Base-by-base conservation (phyloP, 2,888 invertebrate genomes). In the Drosophila emarginata region DNA sequence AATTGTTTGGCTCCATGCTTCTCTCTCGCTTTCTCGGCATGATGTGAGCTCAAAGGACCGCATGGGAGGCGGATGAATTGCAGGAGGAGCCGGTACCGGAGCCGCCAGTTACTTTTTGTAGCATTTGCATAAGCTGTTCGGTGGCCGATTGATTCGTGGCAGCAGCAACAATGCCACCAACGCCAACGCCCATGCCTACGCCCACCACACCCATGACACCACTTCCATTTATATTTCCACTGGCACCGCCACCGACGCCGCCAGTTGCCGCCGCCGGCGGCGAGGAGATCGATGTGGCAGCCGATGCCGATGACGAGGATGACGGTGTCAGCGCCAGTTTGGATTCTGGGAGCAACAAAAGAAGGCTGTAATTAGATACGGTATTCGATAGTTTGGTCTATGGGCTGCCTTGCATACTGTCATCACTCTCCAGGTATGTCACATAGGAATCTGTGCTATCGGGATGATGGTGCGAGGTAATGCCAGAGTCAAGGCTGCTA, bases 391-490 rank as follows among this genome's bases (percentile, higher is more conserved):
- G 45, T 83, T 87, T 66, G 81, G 88, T 91, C 91, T 95, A 95
- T 93, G 95, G 95, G 87, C 95, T 95, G 79, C 95, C 94, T 58
- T 95, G 95, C 82, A 95, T 93, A 90, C 95, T 95, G 90, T 95
- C 95, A 93, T 97, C 97, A 92, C 97, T 97, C 92, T 97, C 97
- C 86, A 97, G 94, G 93, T 97, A 97, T 70, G 97, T 97, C 77
- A 97, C 97, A 93, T 97, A 97, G 91, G 97, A 97, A 93, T 97
- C 92, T 63, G 96, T 95, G 88, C 95, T 95, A 92, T 96, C 96
- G 18, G 95, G 96, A 92, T 96, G 96, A 79, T 94, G 94, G 88
- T 94, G 94, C 66, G 90, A 90, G 83, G 93, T 93, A 36, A 91
- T 91, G 64, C 91, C 90, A 64, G 91, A 89, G 89, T 94, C 94